Evolutionary conservation across 2,113 vertebrate genomes (phyloP).

Genomic region (Lagopus leucura): DNA sequence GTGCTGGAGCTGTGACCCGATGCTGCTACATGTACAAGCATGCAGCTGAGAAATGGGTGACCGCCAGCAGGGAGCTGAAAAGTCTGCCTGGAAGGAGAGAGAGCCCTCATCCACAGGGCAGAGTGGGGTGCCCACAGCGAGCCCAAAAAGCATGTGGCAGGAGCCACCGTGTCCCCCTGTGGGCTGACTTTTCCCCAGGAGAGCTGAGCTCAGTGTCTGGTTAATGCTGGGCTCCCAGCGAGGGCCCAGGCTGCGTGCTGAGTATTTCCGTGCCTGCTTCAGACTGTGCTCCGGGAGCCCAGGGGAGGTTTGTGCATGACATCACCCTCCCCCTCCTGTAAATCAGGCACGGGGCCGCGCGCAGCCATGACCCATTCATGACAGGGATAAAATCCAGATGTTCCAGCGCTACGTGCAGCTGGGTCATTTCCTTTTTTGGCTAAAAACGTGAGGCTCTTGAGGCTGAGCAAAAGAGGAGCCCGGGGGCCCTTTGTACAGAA

Average conservation of each 20-base stretch:
- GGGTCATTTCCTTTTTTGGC: constrained; percentile 99
- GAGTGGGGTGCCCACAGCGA: accelerated
- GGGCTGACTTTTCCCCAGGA: background rate
- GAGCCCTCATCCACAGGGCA: background rate
- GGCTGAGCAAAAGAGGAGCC: constrained; percentile 71
- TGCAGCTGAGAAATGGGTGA: background rate
- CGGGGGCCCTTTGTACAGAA: constrained; percentile 70
- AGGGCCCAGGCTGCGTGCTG: background rate
- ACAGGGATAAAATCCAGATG: constrained; percentile 96
- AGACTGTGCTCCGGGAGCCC: background rate
- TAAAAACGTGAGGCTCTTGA: constrained; percentile 87
- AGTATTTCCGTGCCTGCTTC: constrained; percentile 3
- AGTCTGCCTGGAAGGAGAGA: background rate
- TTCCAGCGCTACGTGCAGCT: constrained; percentile 81
- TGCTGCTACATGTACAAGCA: accelerated
- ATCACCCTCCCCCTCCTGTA: constrained; percentile 66
- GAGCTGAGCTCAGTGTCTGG: accelerated
- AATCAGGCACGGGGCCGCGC: constrained; percentile 63
- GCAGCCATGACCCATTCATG: constrained; percentile 87
- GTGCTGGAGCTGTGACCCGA: accelerated
- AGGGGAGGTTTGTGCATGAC: constrained; percentile 45
- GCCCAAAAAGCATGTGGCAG: background rate
- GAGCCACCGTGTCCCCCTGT: background rate
- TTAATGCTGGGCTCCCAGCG: background rate
- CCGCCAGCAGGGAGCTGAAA: background rate